Conservation (phyloP, 2,888 invertebrate genomes). For the Hofmannophila pseudospretella region DNA sequence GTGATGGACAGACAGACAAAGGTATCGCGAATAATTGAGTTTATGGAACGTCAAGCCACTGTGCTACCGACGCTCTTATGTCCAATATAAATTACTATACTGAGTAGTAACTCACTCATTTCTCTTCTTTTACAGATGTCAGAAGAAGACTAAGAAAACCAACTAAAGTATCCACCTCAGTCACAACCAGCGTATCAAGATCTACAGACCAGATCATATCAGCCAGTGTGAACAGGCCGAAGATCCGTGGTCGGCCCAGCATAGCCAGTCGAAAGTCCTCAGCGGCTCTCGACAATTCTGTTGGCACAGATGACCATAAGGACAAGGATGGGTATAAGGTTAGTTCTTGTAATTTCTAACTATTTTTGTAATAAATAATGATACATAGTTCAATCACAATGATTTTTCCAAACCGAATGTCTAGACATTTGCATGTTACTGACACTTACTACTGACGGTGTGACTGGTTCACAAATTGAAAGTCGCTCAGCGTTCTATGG, state of each 20-base stretch:
- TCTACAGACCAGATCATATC: constrained; percentile 73
- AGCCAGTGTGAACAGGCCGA: constrained; percentile 81
- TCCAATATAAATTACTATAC: no score
- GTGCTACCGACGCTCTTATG: no score
- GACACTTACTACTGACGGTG: no score
- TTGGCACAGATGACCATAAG: constrained; percentile 77
- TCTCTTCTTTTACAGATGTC: constrained; percentile 65
- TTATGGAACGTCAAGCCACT: no score
- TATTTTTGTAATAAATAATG: no score
- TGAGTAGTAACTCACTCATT: no score
- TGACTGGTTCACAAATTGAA: no score
- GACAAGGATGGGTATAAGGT: constrained; percentile 86
- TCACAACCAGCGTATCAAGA: constrained; percentile 80
- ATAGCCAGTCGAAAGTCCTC: constrained; percentile 77
- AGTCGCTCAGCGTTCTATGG: no score
- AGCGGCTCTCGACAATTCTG: constrained; percentile 74
- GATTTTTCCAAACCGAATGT: no score
- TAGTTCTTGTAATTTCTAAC: constrained; percentile 11
- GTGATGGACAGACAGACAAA: constrained; percentile 5
- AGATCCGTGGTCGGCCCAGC: constrained; percentile 77
- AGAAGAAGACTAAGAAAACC: constrained; percentile 84
- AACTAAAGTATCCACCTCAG: constrained; percentile 77
- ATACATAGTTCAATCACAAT: no score
- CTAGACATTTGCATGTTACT: no score
- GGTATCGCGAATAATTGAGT: not conserved